Conservation (phyloP, 2,888 invertebrate genomes). For the Pachycephus smyrnensis region DNA sequence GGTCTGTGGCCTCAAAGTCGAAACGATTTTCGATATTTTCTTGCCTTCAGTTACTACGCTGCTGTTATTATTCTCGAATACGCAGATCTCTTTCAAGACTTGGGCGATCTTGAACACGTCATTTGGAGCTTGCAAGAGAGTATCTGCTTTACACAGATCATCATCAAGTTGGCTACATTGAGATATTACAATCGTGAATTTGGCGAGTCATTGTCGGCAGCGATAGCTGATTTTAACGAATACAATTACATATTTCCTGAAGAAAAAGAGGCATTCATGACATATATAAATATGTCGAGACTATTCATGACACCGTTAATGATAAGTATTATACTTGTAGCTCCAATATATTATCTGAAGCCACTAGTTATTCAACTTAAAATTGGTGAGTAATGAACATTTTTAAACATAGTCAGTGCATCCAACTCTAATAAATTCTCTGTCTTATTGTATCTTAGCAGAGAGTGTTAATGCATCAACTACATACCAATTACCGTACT, state of each 20-base stretch:
- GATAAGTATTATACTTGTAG: too few relatives aligned
- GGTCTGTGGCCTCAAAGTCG: not conserved
- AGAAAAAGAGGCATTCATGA: not conserved
- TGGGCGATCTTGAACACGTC: not conserved
- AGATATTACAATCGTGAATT: not conserved
- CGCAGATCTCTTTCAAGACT: not conserved
- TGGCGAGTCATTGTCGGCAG: not conserved
- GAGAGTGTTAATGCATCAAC: not conserved
- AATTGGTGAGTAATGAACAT: not conserved
- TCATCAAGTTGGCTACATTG: not conserved
- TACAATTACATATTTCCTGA: not conserved
- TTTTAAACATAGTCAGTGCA: not conserved
- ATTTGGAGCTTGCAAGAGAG: not conserved
- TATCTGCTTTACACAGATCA: not conserved
- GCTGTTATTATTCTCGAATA: not conserved
- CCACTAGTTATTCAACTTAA: not conserved
- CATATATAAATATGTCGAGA: not conserved
- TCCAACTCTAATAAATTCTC: not conserved
- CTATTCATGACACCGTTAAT: not conserved
- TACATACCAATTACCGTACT: not conserved
- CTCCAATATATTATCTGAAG: not conserved
- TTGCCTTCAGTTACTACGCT: not conserved
- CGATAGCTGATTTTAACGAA: not conserved
- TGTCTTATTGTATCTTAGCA: not conserved
- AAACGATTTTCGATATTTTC: not conserved